Percentiles rank a stretch among this genome's conserved stretches.
Evolutionary conservation across 2,888 invertebrate species (phyloP).

Genomic region (Pachymerium ferrugineum): DNA sequence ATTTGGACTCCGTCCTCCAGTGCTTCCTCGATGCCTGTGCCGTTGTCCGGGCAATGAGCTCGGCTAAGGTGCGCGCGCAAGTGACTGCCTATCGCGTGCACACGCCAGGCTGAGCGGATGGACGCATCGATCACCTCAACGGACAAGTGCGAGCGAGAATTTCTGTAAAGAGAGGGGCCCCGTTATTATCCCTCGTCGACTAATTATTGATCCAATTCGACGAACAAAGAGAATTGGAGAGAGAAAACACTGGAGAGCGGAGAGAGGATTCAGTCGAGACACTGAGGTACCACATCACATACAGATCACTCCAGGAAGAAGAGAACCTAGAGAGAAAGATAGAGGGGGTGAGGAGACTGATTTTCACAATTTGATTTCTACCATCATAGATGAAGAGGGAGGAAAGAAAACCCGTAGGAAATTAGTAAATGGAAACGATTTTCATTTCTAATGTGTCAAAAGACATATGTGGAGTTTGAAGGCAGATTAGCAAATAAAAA

Average conservation of each 20-base stretch:
- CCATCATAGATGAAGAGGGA: background rate
- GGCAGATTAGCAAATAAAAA: too few relatives aligned
- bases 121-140: constrained; percentile 25
- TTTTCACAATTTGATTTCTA: constrained; percentile 1
- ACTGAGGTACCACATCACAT: background rate
- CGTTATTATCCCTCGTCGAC: constrained; percentile 12
- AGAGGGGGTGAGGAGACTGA: background rate
- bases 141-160: constrained; percentile 22
- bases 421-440: background rate
- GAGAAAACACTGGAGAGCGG: constrained; percentile 14
- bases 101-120: constrained; percentile 24
- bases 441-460: too few relatives aligned
- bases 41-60: constrained; percentile 21
- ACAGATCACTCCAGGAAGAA: constrained; percentile 5
- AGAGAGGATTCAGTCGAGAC: background rate
- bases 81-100: constrained; percentile 19
- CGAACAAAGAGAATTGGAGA: constrained; percentile 20
- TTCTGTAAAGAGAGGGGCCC: background rate
- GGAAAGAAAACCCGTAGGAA: background rate
- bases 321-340: too few relatives aligned
- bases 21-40: constrained; percentile 10
- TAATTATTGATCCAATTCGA: constrained; percentile 24
- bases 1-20: constrained; percentile 1
- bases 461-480: too few relatives aligned
- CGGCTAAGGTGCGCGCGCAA: constrained; percentile 15